Evolutionary conservation across 2,888 invertebrate genomes (phyloP).

Genomic region (Belgica antarctica): DNA sequence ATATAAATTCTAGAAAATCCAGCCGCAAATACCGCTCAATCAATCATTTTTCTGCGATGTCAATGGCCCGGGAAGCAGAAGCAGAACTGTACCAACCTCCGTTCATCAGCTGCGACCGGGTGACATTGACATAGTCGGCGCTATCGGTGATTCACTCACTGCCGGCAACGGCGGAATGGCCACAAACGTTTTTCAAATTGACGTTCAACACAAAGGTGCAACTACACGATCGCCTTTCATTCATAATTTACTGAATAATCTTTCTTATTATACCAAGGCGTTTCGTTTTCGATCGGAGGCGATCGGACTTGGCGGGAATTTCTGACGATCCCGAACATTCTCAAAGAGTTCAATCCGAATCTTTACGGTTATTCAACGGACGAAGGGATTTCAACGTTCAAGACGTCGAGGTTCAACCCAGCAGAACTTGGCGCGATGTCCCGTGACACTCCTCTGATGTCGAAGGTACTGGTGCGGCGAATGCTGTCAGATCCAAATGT

Average conservation of each 20-base stretch:
- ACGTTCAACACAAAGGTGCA: constrained; percentile 55
- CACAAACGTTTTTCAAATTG: constrained; percentile 52
- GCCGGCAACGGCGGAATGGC: constrained; percentile 60
- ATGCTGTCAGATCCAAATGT: constrained; percentile 58
- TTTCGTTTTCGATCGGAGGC: constrained; percentile 58
- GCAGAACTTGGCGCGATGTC: constrained; percentile 63
- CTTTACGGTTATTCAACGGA: constrained; percentile 61
- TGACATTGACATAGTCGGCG: constrained; percentile 62
- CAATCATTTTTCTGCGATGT: constrained; percentile 52
- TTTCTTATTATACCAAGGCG: constrained; percentile 48
- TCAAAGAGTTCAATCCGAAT: constrained; percentile 65
- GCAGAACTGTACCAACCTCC: constrained; percentile 55
- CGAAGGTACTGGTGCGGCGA: constrained; percentile 57
- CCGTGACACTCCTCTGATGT: constrained; percentile 60
- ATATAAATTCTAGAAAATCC: constrained; percentile 50
- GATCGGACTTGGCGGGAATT: constrained; percentile 58
- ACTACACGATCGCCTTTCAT: too few species aligned
- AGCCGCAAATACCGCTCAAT: constrained; percentile 49
- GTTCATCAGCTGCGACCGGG: constrained; percentile 62
- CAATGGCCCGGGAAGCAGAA: constrained; percentile 52
- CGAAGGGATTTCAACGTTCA: constrained; percentile 56
- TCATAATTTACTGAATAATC: neutral
- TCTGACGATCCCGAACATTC: constrained; percentile 61
- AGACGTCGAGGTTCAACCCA: constrained; percentile 58
- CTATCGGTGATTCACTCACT: constrained; percentile 63